Base-by-base conservation (phyloP, 2,888 invertebrate genomes). In the Oithona nana region DNA sequence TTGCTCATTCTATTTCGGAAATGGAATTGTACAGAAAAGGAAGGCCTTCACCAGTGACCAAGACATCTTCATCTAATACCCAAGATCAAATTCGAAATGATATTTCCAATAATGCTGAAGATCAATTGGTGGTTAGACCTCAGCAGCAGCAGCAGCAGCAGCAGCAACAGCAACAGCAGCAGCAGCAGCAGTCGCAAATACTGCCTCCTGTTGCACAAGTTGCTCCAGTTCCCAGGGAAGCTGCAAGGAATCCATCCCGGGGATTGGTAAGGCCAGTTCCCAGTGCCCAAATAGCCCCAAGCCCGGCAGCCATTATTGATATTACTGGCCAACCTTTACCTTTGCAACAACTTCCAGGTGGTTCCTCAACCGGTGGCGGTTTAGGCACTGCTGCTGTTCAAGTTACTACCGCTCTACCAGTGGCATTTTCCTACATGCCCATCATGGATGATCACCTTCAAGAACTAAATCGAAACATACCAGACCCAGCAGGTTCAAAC, bases 1-100 rank as follows among this genome's bases (percentile, higher is more conserved):
- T 90, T 75, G 89, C 92, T 4, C 93, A 94, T 73, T 86, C 87
- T 0, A 86, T 86, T 66, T 86, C 89, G 66, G 94, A 94, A 73
- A 75, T 92, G 49, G 90, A 92, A 69, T 84, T 85, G 81, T 84
- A 68, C 56, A 28, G 66, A 20, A 6, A 39, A 6, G 16, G 16
- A 39, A 39, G 39, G 16, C 8, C 8, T 16, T 39, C 39, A 6
- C 64, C 49, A 57, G 63, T 13, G 58, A 64, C 64, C 62, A 64
- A 31, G 61, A 64, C 24, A 61, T 63, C 48, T 56, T 59, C 16
- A 16, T 48, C 31, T 26, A n/a, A 1, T 39, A 39, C 64, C n/a
- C 39, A 39, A 16, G 8, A 39, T 62, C 16, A 16, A n/a, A n/a
- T 16, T 26, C 11, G n/a, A 16, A 20, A 20, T 20, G 56, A n/a